Evolutionary conservation across 2,113 vertebrate genomes (phyloP), one percentile per base, ranked within the genome.

Genomic region (Corythaeola cristata): DNA sequence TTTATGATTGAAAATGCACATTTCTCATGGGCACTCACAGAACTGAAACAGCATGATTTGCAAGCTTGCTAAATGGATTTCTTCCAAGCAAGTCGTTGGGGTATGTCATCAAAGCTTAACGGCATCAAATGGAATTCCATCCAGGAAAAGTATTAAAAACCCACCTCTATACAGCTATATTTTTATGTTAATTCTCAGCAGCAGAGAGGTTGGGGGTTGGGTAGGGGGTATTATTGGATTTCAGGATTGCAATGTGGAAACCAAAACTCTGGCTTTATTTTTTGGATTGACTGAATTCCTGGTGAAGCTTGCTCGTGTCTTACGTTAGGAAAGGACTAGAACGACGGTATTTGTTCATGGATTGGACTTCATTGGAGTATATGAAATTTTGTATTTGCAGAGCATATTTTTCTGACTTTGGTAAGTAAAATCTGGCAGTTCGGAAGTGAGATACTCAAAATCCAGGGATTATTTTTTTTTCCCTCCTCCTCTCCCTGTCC

Each of bases 101-200:
- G 94, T 95, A 96, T 96, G 94, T 97, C 96, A 96, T 95, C 91
- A 97, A 97, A 96, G 96, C 92, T 95, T 95, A 96, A 79, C 74
- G 52, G 89, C 84, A 95, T 92, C 94, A 97, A 96, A 96, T 96
- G 89, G 91, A 89, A 97, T 96, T 95, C 87, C 97, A 91, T 93
- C 92, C 93, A 94, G 91, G 69, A 89, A 89, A 94, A 96, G 89
- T 83, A 96, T 97, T 96, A 72, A 93, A 93, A 90, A 32, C 0
- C 6, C 84, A 89, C 89, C 87, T 83, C 89, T 93, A 0, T 55
- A 88, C 67, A 89, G 91, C 89, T 92, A 33, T 93, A 37, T 76
- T 92, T 96, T 95, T 75, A 81, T 87, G 84, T 84, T 63, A 66
- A 93, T 88, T 93, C 89, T 91, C 85, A 81, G 86, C 88, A 93